Base-by-base conservation (phyloP, 1,140 invertebrate species). In the Temnothorax nylanderi region DNA sequence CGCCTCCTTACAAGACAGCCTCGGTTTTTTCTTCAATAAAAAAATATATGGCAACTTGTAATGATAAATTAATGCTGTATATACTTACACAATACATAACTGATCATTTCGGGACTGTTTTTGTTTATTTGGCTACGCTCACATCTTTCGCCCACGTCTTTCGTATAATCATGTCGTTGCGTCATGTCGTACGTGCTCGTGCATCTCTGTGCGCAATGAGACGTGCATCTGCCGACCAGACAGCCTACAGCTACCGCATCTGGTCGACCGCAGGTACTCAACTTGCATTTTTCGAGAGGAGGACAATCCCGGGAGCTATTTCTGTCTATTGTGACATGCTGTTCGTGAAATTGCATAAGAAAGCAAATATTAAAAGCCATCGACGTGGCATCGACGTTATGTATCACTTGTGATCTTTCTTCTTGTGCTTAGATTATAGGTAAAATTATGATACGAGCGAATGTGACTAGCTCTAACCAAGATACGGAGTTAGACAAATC, bases 181-280 rank as follows among this genome's bases (percentile, higher is more conserved):
- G 67, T 67, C 64, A 74, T 47, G 41, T 60, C 32, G 44, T 32
- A 32, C n/a, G 49, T 78, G 56, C 49, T 49, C 34, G 74, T 54
- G 75, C 64, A 58, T 47, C 37, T 80, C 44, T 58, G 85, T 58
- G 16, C 41, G 75, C 75, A 67, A 80, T 58, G 85, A 86, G 41
- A 86, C 60, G 26, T 80, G 51, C 85, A 86, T 86, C 76, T 86
- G 76, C 64, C 76, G 81, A 62, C 44, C 16, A 6, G n/a, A 47
- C 49, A 37, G 51, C 60, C 54, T 71, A 78, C 44, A 86, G 85
- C 74, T 80, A 78, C 80, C 64, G 47, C 74, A 86, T 86, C 85
- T 77, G 74, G 62, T 54, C 26, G 75, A 51, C 51, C 18, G 41
- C 51, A 67, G 85, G 76, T 80, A 65, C 60, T 86, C 85, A 69